Percentiles rank a stretch among this genome's conserved stretches.
phyloP scores from a whole-genome alignment of 2,888 invertebrate species.

The Lasioglossum lativentre region DNA sequence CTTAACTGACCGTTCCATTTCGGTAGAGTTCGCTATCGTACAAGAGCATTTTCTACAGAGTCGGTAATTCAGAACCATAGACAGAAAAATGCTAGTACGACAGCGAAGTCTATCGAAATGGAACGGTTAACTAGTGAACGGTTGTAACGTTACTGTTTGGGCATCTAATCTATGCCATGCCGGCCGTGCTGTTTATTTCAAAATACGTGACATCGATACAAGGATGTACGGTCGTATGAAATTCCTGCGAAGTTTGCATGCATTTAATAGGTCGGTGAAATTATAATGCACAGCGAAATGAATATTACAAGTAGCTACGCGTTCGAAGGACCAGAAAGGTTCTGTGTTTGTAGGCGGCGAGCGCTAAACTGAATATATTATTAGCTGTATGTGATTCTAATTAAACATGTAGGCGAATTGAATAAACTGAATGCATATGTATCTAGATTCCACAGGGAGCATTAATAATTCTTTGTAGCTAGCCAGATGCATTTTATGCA shows the following conservation, averaged over 20 bases:
- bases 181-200: conserved; percentile 35
- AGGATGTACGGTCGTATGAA: conserved; percentile 16
- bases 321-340: neutral
- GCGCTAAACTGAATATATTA: conserved; percentile 3
- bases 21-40: too few species aligned
- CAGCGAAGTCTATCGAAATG: too few species aligned
- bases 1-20: too few species aligned
- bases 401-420: conserved; percentile 1
- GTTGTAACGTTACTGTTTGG: conserved; percentile 16
- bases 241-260: conserved; percentile 27
- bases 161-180: conserved; percentile 27
- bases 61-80: too few species aligned
- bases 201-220: conserved; percentile 38
- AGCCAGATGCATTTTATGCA: neutral
- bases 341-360: neutral
- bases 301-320: conserved; percentile 18
- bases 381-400: conserved; percentile 10
- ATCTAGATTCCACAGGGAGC: neutral
- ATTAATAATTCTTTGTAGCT: conserved; percentile 3
- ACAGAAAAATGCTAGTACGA: too few species aligned
- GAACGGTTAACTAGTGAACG: too few species aligned
- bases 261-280: conserved; percentile 8
- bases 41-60: too few species aligned
- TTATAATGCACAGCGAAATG: conserved; percentile 12
- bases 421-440: neutral